Conservation (phyloP, 2,797 vertebrate species). For the Argyrosomus regius region DNA sequence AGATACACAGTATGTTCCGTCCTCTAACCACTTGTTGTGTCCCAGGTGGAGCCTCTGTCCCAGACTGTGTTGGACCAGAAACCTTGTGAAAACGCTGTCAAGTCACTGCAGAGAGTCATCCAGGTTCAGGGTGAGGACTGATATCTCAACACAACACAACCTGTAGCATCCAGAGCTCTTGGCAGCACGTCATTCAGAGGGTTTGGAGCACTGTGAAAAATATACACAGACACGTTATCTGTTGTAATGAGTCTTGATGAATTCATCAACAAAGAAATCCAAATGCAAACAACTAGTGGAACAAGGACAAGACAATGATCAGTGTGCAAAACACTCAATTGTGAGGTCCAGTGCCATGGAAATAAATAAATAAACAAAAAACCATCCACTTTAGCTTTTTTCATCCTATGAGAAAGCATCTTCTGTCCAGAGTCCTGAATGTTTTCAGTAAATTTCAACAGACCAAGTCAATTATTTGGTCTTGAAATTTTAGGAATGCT, state of each 20-base stretch:
- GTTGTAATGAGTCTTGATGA: background rate
- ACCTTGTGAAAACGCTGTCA: conserved; percentile 89
- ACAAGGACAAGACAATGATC: background rate
- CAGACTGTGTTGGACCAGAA: conserved; percentile 89
- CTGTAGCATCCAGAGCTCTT: background rate
- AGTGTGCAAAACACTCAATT: background rate
- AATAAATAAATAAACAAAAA: background rate
- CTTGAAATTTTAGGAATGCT: background rate
- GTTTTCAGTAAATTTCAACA: background rate
- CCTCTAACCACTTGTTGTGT: conserved; percentile 13
- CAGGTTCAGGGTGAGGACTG: conserved; percentile 90
- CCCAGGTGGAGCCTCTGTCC: conserved; percentile 90
- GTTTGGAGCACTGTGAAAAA: conserved; percentile 11
- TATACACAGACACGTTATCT: background rate
- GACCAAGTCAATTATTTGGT: background rate
- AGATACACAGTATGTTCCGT: background rate
- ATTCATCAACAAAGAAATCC: conserved; percentile 30
- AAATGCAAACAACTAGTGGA: conserved; percentile 15
- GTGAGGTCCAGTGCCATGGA: too few relatives aligned
- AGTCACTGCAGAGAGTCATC: conserved; percentile 90
- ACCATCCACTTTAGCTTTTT: background rate
- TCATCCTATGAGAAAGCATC: background rate
- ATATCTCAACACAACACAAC: background rate
- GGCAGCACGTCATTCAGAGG: background rate
- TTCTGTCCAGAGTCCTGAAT: background rate